Evolutionary conservation across 2,113 vertebrate genomes (phyloP), one percentile per base, ranked within the genome.

Genomic region (Puntigrus tetrazona): DNA sequence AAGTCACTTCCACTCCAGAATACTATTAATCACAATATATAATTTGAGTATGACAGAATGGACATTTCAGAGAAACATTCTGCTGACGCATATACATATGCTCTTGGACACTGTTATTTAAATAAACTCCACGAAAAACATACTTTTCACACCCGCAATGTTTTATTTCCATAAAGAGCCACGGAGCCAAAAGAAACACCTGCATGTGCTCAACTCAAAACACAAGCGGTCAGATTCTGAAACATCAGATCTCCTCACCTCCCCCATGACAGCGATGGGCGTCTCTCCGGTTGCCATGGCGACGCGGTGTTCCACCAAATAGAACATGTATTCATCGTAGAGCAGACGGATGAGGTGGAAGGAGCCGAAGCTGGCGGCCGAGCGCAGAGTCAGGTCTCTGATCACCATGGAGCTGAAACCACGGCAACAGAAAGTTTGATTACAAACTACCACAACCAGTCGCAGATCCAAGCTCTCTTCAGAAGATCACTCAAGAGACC

Each of bases 281-380:
- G 97, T 99, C 92, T 99, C 97, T 36, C 98, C 98, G 0, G 97
- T 97, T 1, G 97, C 98, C 91, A 96, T 95, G 18, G 98, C 98
- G 3, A 99, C 97, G 0, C 98, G 96, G 41, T 98, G 97, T 86
- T 99, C 98, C 69, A 99, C 97, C 95, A 99, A 94, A 91, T 99
- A 99, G 88, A 99, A 99, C 98, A 99, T 99, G 94, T 99, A 99
- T 85, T 99, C 98, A 0, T 99, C 98, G 0, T 99, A 99, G 1
- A 99, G 96, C 83, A 99, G 95, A 22, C 98, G 96, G 87, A 99
- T 99, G 59, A 99, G 94, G 92, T 99, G 98, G 92, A 99, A 99
- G 83, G 98, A 99, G 78, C 98, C 98, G 0, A 99, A 99, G 87
- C 97, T 99, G 89, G 98, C 98, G 0, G 98, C 98, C 0, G 97